phyloP scores from a whole-genome alignment of 2,888 invertebrate genomes.

The Pristionchus arcanus region DNA sequence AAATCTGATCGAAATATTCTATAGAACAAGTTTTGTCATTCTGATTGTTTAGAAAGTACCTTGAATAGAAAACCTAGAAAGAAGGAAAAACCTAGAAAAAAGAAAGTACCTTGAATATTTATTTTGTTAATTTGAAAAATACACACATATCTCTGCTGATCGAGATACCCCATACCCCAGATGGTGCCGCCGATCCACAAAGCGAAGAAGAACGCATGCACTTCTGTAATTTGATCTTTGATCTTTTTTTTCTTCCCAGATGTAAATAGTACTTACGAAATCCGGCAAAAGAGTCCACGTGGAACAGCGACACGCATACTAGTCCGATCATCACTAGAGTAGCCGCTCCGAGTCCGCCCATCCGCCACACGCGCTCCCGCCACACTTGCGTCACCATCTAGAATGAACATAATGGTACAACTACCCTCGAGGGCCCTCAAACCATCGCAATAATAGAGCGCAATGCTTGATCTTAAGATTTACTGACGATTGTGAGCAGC shows the following conservation, averaged over 20 bases:
- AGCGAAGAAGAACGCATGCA: constrained; percentile 4
- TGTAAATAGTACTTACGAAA: not conserved
- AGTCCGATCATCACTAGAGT: not conserved
- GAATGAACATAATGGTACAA: not conserved
- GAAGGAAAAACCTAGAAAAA: no score
- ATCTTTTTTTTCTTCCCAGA: not conserved
- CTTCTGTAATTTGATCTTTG: not conserved
- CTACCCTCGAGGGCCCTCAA: no score
- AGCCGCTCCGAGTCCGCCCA: not conserved
- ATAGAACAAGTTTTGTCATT: no score
- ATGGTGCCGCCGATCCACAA: not conserved
- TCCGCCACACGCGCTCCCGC: not conserved
- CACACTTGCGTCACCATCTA: constrained; percentile 1
- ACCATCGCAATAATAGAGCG: no score
- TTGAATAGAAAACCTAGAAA: no score
- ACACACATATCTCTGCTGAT: not conserved
- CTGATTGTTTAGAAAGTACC: no score
- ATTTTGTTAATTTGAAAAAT: no score
- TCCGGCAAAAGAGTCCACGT: constrained; percentile 5
- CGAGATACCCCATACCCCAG: not conserved
- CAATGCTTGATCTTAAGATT: not conserved
- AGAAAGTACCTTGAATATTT: no score
- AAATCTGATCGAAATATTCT: no score
- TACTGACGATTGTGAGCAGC: not conserved
- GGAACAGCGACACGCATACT: not conserved